Percentiles rank a stretch among this genome's conserved stretches.
Evolutionary conservation across 1,140 invertebrate genomes (phyloP).

Genomic region (Drosophila nasuta): DNA sequence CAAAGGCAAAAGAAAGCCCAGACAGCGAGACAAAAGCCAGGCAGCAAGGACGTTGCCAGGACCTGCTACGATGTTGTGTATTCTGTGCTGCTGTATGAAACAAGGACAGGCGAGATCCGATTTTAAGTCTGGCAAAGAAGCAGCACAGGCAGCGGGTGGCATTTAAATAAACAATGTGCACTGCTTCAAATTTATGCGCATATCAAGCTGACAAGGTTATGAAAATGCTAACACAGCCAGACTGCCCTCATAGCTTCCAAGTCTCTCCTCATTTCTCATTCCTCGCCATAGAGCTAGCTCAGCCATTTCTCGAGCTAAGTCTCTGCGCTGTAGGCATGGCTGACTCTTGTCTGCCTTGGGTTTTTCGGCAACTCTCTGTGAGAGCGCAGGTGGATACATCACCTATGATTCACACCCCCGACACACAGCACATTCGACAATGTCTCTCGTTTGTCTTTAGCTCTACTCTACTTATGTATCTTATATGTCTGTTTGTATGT

Average conservation of each 20-base stretch:
- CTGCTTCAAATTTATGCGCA: constrained; percentile 80
- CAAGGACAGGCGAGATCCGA: constrained; percentile 22
- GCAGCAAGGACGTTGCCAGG: constrained; percentile 2
- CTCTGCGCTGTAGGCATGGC: background rate
- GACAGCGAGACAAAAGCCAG: background rate
- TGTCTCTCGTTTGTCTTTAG: constrained; percentile 33
- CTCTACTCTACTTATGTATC: constrained; percentile 5
- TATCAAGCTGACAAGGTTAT: constrained; percentile 82
- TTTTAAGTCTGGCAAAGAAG: constrained; percentile 32
- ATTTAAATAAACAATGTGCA: constrained; percentile 83
- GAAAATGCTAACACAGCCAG: constrained; percentile 76
- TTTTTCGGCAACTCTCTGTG: constrained; percentile 1
- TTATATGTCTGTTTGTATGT: background rate
- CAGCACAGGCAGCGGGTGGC: constrained; percentile 50
- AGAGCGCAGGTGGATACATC: constrained; percentile 37
- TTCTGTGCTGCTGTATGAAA: background rate
- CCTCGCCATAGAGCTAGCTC: background rate
- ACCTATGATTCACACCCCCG: constrained; percentile 15
- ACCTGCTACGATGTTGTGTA: background rate
- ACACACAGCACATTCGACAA: constrained; percentile 12
- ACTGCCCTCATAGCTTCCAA: constrained; percentile 5
- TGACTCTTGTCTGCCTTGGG: constrained; percentile 1
- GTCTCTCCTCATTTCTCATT: background rate
- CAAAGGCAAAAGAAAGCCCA: constrained; percentile 17
- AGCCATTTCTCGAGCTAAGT: constrained; percentile 5